phyloP scores from a whole-genome alignment of 2,797 vertebrate genomes.

The Chrysolophus pictus region DNA sequence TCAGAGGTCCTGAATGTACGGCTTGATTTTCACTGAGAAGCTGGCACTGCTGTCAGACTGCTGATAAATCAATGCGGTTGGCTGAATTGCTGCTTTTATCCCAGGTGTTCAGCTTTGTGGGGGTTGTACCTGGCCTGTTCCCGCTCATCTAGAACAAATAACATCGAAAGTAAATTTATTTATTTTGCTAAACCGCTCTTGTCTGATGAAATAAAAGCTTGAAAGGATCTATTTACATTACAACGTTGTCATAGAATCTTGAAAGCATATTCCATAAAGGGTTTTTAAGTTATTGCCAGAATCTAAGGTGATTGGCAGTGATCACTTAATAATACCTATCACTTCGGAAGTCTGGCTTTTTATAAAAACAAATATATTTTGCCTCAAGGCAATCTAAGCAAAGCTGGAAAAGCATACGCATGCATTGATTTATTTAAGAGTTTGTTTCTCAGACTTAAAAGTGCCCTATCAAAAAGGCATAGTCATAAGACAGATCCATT shows the following conservation, averaged over 20 bases:
- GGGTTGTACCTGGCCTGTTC: slow-evolving; percentile 86
- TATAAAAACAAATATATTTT: slow-evolving; percentile 6
- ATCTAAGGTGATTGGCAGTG: background rate
- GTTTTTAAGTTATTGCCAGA: background rate
- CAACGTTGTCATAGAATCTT: background rate
- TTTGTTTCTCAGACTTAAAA: background rate
- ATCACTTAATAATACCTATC: background rate
- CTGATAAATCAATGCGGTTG: slow-evolving; percentile 91
- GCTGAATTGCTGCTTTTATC: slow-evolving; percentile 94
- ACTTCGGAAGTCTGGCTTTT: background rate
- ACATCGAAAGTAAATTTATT: slow-evolving; percentile 26
- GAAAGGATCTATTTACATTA: slow-evolving; percentile 25
- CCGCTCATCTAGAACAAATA: slow-evolving; percentile 87
- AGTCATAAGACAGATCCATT: background rate
- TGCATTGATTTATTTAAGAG: background rate
- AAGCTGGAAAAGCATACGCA: background rate
- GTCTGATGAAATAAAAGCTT: slow-evolving; percentile 16
- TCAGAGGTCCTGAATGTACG: background rate
- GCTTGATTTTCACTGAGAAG: background rate
- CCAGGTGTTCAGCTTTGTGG: slow-evolving; percentile 93
- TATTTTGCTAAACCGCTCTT: slow-evolving; percentile 15
- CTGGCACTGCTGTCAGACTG: slow-evolving; percentile 80
- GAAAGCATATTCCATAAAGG: background rate
- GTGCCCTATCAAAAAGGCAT: background rate
- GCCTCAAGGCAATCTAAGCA: background rate